phyloP scores from a whole-genome alignment of 2,888 invertebrate species.

The Sesamia inferens region DNA sequence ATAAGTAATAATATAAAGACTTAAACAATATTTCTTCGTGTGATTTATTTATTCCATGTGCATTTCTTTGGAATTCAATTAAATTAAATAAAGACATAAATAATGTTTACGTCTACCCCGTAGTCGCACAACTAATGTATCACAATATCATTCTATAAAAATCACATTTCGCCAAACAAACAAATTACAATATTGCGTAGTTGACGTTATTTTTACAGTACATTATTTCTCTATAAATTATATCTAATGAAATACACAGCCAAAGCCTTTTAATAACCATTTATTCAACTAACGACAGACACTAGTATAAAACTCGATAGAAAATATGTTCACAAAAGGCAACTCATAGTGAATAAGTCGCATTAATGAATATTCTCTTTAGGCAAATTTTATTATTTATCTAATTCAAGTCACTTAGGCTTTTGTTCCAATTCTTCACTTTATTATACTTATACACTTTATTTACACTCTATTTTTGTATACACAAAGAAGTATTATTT shows the following conservation, averaged over 20 bases:
- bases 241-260: conserved; percentile 54
- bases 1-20: background rate
- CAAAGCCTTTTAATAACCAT: conserved; percentile 53
- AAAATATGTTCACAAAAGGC: conserved; percentile 25
- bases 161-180: conserved; percentile 19
- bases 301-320: conserved; percentile 28
- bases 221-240: conserved; percentile 17
- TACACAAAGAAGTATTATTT: conserved; percentile 15
- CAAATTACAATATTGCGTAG: conserved; percentile 19
- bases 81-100: background rate
- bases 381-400: conserved; percentile 8
- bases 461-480: conserved; percentile 35
- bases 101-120: background rate
- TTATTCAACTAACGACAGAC: conserved; percentile 26
- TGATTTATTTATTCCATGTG: background rate
- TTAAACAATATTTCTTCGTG: background rate
- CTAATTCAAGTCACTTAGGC: conserved; percentile 41
- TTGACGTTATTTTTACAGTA: conserved; percentile 21
- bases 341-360: conserved; percentile 30
- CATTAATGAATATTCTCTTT: conserved; percentile 22
- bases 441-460: conserved; percentile 6
- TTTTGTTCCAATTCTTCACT: conserved; percentile 31
- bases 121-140: conserved; percentile 36
- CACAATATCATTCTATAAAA: conserved; percentile 36
- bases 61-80: conserved; percentile 18